Percentiles rank a stretch among this genome's conserved stretches.
These are phyloP conservation scores for Nomada ruficornis DNA, from an alignment of 2,888 invertebrate genomes.

Conservation along the genomic window DNA sequence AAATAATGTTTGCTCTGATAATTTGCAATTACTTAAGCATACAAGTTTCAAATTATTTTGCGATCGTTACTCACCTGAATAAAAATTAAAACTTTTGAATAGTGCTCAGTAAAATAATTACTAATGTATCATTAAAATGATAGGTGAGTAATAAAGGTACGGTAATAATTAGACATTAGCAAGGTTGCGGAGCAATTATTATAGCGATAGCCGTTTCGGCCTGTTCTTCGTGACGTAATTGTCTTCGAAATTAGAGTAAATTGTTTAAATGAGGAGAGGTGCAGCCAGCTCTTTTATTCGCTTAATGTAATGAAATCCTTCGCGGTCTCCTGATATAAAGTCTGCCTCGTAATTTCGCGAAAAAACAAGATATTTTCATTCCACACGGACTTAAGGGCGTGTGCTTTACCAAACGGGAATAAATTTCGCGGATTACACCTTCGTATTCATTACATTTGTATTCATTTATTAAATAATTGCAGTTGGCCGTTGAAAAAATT, in stretches of 20 bases:
- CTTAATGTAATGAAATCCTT: conserved; percentile 58
- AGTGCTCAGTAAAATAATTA: too few relatives aligned
- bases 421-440: conserved; percentile 20
- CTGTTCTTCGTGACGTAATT: conserved; percentile 31
- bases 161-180: conserved; percentile 40
- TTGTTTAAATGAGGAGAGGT: conserved; percentile 52
- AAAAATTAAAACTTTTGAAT: too few relatives aligned
- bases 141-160: conserved; percentile 4
- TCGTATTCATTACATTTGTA: background rate
- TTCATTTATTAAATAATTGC: background rate
- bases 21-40: too few relatives aligned
- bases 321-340: conserved; percentile 39
- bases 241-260: conserved; percentile 47
- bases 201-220: conserved; percentile 1
- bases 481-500: too few relatives aligned
- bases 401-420: conserved; percentile 33
- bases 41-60: too few relatives aligned
- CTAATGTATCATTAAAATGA: background rate
- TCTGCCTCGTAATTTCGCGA: conserved; percentile 47
- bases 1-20: too few relatives aligned
- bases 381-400: background rate
- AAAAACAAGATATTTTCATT: conserved; percentile 41
- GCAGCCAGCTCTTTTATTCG: conserved; percentile 37
- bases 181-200: conserved; percentile 28
- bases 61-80: too few relatives aligned